These are phyloP conservation scores for Gisinianus flammeolus DNA, from an alignment of 2,888 invertebrate species.

Conservation along the genomic window DNA sequence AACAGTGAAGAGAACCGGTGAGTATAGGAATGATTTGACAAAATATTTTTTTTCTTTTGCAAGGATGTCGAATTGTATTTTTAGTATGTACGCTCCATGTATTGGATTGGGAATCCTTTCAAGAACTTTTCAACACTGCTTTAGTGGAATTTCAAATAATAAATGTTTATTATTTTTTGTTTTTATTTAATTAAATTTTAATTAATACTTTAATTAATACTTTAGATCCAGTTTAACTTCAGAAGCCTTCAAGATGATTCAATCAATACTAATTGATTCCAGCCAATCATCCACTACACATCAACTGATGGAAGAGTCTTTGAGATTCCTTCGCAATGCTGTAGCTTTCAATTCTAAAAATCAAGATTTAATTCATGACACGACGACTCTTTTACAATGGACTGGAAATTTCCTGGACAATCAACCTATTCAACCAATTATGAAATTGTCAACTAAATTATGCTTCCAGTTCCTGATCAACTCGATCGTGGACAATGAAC, in stretches of 20 bases:
- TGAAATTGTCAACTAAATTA: slow-evolving; percentile 17
- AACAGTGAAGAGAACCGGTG: slow-evolving; percentile 22
- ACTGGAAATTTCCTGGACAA: slow-evolving; percentile 19
- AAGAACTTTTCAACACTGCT: background rate
- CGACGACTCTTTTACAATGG: slow-evolving; percentile 3
- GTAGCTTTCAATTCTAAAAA: slow-evolving; percentile 38
- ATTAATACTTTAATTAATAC: background rate
- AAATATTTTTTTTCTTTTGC: background rate
- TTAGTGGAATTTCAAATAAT: background rate
- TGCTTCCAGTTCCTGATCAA: slow-evolving; percentile 45
- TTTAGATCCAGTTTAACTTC: background rate
- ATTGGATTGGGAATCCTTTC: too few relatives aligned
- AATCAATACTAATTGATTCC: background rate
- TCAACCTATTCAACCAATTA: background rate
- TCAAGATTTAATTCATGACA: slow-evolving; percentile 34
- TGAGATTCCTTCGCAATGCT: slow-evolving; percentile 46
- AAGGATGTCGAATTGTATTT: too few relatives aligned
- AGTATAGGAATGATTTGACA: slow-evolving; percentile 19
- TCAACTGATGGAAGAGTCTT: slow-evolving; percentile 10
- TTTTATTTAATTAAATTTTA: background rate
- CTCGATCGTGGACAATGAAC: slow-evolving; percentile 42
- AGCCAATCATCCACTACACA: background rate
- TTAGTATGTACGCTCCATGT: background rate
- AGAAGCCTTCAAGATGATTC: background rate
- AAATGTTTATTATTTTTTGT: background rate